Percentiles rank a stretch among this genome's conserved stretches.
phyloP scores from a whole-genome alignment of 1,140 invertebrate genomes.

The Samia ricini region DNA sequence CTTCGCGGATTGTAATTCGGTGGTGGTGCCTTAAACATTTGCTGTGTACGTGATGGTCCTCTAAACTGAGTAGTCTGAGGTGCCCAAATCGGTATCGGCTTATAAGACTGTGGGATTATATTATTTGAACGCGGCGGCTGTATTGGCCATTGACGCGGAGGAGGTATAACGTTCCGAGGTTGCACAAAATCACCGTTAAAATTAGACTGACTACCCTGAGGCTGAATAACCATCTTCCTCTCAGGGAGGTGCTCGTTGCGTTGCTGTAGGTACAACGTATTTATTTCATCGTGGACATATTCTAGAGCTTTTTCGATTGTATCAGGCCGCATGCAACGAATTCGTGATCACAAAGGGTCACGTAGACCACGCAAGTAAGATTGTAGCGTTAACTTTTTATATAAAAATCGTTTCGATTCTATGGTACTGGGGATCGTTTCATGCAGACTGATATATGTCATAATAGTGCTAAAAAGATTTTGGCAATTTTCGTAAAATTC shows the following conservation, averaged over 20 bases:
- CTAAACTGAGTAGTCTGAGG: too few species aligned
- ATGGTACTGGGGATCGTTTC: constrained; percentile 20
- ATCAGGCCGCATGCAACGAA: constrained; percentile 20
- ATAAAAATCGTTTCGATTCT: constrained; percentile 21
- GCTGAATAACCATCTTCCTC: not conserved
- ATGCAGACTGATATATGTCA: constrained; percentile 25
- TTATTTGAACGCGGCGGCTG: too few species aligned
- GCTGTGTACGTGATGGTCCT: too few species aligned
- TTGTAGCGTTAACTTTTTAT: constrained; percentile 15
- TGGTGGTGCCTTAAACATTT: too few species aligned
- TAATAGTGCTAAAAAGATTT: too few species aligned
- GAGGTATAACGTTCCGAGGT: not conserved
- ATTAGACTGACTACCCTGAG: not conserved
- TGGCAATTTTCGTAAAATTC: constrained; percentile 29
- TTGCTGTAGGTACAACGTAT: constrained; percentile 19
- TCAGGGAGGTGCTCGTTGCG: constrained; percentile 9
- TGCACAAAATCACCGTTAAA: not conserved
- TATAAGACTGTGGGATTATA: too few species aligned
- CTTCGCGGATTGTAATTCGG: too few species aligned
- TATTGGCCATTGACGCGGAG: not conserved
- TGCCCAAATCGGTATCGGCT: too few species aligned
- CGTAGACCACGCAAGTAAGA: constrained; percentile 15
- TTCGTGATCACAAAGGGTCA: constrained; percentile 21
- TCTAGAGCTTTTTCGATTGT: constrained; percentile 20
- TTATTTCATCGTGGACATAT: constrained; percentile 22